Evolutionary conservation across 1,140 invertebrate species (phyloP).

Genomic region (Nasonia longicornis): DNA sequence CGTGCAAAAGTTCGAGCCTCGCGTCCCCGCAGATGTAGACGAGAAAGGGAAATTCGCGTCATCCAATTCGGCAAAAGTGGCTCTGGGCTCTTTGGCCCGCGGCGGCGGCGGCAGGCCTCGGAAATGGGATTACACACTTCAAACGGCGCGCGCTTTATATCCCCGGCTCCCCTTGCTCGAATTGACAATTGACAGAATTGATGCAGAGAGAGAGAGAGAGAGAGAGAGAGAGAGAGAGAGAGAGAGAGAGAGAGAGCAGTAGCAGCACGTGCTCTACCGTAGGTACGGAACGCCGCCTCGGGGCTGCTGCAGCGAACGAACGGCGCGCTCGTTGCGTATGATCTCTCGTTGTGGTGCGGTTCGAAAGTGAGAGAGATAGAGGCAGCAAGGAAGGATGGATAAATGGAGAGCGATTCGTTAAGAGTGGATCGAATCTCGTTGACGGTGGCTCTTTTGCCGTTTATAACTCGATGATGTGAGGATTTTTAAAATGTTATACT

Average conservation of each 20-base stretch:
- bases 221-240: background rate
- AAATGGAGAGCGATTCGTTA: constrained; percentile 39
- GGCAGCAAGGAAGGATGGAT: constrained; percentile 18
- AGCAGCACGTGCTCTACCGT: constrained; percentile 20
- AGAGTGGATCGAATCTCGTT: constrained; percentile 18
- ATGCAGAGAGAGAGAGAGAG: constrained; percentile 5
- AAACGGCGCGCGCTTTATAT: constrained; percentile 27
- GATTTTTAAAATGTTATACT: too few species aligned
- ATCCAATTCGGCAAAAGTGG: constrained; percentile 47
- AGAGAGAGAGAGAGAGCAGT: background rate
- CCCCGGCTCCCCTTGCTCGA: constrained; percentile 8
- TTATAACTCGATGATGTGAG: background rate
- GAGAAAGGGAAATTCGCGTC: constrained; percentile 41
- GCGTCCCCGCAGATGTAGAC: background rate
- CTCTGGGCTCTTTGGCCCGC: constrained; percentile 32
- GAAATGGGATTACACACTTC: constrained; percentile 48
- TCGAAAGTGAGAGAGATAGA: background rate
- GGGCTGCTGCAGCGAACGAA: background rate
- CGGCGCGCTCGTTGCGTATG: constrained; percentile 23
- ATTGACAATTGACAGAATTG: constrained; percentile 49
- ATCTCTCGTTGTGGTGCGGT: background rate
- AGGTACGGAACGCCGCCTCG: constrained; percentile 27
- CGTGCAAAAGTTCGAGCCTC: background rate
- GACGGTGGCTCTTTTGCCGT: background rate
- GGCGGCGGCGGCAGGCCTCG: constrained; percentile 21